Conservation (phyloP, 2,888 invertebrate genomes). For the Saturnia japonica region DNA sequence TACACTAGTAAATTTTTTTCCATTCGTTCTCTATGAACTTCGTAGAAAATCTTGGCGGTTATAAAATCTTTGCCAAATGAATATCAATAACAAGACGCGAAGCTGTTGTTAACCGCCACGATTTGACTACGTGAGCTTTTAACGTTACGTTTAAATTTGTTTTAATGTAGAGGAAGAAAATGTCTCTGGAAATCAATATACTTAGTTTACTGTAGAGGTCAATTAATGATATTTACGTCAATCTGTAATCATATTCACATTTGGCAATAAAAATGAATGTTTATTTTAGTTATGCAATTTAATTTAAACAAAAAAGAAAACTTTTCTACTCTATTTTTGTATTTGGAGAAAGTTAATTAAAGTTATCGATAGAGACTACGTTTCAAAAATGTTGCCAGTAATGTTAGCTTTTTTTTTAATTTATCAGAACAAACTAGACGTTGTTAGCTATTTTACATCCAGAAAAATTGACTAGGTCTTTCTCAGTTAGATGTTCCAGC, state of each 20-base stretch:
- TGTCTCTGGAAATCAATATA: background rate
- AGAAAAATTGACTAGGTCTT: no score
- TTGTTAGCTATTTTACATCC: no score
- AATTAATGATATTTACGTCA: no score
- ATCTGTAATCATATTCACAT: no score
- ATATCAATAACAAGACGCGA: background rate
- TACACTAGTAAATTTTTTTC: background rate
- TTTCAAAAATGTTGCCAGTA: background rate
- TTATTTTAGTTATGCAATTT: background rate
- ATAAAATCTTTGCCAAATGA: background rate
- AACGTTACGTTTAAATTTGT: background rate
- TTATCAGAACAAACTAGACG: background rate
- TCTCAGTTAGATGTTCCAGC: no score
- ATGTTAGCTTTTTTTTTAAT: background rate
- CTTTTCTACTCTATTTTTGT: background rate
- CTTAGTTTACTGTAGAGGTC: no score
- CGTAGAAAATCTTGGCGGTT: background rate
- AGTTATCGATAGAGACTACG: background rate
- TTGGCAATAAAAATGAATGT: background rate
- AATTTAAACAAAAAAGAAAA: background rate
- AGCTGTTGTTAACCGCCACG: background rate
- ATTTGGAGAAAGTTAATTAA: conserved; percentile 3
- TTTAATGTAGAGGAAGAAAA: background rate
- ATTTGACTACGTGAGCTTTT: background rate
- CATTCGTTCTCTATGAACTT: no score